phyloP scores from a whole-genome alignment of 2,888 invertebrate genomes.

The Tethea ocularis region DNA sequence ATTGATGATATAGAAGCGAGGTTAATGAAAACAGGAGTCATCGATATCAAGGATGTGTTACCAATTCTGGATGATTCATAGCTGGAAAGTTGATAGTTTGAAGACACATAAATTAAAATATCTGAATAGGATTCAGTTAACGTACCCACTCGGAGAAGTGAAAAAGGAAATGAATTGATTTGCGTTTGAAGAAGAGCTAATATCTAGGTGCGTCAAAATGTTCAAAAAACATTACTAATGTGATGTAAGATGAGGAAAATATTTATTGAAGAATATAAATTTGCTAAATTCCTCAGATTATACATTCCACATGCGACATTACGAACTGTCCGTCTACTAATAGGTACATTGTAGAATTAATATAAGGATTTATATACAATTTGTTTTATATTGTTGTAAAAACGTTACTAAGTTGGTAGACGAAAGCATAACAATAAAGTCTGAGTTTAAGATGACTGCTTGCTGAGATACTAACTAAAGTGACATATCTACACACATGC shows the following conservation, averaged over 20 bases:
- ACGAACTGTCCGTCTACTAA: neutral
- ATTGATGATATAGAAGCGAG: conserved; percentile 47
- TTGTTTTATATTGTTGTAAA: too few relatives aligned
- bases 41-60: conserved; percentile 41
- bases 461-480: too few relatives aligned
- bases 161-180: neutral
- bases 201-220: too few relatives aligned
- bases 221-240: neutral
- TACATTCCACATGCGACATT: conserved; percentile 7
- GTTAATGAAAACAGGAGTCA: conserved; percentile 50
- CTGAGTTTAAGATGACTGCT: too few relatives aligned
- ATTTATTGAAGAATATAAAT: neutral
- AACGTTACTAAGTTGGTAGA: too few relatives aligned
- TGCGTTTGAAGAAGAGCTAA: too few relatives aligned
- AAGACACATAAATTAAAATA: neutral
- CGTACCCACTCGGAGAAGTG: neutral
- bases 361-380: neutral
- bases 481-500: too few relatives aligned
- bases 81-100: conserved; percentile 21
- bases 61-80: conserved; percentile 32
- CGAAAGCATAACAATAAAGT: too few relatives aligned
- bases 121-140: neutral
- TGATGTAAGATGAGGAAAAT: neutral
- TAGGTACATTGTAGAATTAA: neutral
- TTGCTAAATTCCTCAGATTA: conserved; percentile 11